Conservation (phyloP, 1,140 invertebrate species). For the Trigoniulus corallinus region DNA sequence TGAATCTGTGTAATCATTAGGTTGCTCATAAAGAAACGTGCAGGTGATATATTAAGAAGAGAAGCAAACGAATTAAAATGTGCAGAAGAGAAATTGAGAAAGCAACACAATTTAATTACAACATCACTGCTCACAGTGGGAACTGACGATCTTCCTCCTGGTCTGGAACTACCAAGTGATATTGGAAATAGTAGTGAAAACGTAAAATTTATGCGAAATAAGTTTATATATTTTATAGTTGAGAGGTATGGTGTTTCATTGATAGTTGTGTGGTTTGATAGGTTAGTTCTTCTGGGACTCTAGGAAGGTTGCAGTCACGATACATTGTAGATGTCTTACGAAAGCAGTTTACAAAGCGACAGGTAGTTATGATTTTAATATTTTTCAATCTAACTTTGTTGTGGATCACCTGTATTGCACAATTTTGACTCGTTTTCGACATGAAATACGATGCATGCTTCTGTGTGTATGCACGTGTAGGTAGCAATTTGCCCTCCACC, state of each 20-base stretch:
- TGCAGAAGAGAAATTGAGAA: constrained; percentile 57
- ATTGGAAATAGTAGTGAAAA: background rate
- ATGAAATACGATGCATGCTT: no score
- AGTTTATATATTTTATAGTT: background rate
- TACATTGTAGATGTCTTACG: constrained; percentile 34
- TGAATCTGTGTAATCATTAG: constrained; percentile 13
- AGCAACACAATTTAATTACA: constrained; percentile 61
- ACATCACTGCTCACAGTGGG: constrained; percentile 65
- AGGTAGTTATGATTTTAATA: background rate
- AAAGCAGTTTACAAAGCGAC: constrained; percentile 35
- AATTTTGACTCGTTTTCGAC: no score
- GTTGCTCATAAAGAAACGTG: constrained; percentile 19
- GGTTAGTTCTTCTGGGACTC: constrained; percentile 3
- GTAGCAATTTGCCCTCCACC: no score
- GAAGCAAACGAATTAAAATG: constrained; percentile 47
- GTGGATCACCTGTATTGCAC: no score
- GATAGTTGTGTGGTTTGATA: background rate
- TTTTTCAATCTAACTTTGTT: no score
- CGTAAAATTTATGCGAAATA: background rate
- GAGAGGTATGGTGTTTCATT: background rate
- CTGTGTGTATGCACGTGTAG: no score
- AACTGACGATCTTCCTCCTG: constrained; percentile 67
- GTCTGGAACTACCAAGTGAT: constrained; percentile 41
- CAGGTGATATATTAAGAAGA: constrained; percentile 25
- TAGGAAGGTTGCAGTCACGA: constrained; percentile 6